Conservation (phyloP, 2,888 invertebrate genomes). For the Allolobophora icterica region DNA sequence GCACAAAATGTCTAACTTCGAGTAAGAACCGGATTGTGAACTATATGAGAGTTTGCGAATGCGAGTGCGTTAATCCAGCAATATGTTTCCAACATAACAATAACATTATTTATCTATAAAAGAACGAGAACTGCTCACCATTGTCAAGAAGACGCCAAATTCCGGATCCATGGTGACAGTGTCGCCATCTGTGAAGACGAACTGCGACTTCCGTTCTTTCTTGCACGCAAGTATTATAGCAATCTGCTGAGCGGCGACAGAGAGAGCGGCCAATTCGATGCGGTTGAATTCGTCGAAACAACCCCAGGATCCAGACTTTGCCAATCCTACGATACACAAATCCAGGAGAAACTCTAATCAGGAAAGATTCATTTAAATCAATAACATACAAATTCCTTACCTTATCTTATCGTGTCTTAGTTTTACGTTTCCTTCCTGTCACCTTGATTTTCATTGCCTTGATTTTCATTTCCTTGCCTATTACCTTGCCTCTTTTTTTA, state of each 20-base stretch:
- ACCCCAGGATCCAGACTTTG: slow-evolving; percentile 67
- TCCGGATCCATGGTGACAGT: slow-evolving; percentile 89
- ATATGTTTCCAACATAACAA: no score
- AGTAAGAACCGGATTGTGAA: no score
- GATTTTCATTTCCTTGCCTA: no score
- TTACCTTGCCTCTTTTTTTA: no score
- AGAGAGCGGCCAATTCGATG: slow-evolving; percentile 89
- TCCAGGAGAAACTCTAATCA: not conserved
- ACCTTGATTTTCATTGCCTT: no score
- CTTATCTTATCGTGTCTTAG: no score
- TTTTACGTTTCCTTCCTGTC: no score
- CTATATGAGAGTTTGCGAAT: no score
- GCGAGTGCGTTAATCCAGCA: no score
- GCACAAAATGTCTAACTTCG: no score
- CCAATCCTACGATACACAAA: slow-evolving; percentile 56
- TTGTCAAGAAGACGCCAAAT: slow-evolving; percentile 95
- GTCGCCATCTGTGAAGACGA: slow-evolving; percentile 93
- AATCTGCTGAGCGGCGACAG: slow-evolving; percentile 95
- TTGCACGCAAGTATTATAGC: slow-evolving; percentile 86
- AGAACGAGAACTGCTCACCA: slow-evolving; percentile 72
- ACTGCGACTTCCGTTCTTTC: slow-evolving; percentile 88
- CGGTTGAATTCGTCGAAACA: slow-evolving; percentile 67
- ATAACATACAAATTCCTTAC: not conserved
- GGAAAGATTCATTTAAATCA: not conserved
- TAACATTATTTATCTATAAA: not conserved